phyloP scores from a whole-genome alignment of 2,888 invertebrate species.

The Pristionchus japonicus region DNA sequence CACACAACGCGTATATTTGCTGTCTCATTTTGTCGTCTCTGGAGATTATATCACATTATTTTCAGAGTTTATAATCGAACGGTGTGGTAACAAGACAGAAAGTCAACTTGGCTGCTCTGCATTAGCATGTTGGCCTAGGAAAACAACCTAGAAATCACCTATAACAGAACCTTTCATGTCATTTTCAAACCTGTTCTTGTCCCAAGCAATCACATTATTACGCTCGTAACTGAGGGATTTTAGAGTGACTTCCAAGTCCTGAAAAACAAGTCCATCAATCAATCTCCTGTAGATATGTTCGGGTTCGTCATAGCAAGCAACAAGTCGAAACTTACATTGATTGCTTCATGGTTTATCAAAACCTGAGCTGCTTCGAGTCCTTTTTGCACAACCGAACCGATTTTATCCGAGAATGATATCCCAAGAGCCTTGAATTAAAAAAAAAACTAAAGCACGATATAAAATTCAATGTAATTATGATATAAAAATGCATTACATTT shows the following conservation, averaged over 20 bases:
- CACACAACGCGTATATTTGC: background rate
- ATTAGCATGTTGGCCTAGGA: too few relatives aligned
- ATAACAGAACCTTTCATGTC: too few relatives aligned
- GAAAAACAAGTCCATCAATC: background rate
- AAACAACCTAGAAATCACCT: too few relatives aligned
- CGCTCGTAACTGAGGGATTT: background rate
- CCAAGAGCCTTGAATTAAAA: background rate
- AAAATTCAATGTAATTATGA: too few relatives aligned
- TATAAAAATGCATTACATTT: too few relatives aligned
- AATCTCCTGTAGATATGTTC: too few relatives aligned
- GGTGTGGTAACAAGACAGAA: too few relatives aligned
- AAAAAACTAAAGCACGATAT: too few relatives aligned
- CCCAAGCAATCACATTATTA: background rate
- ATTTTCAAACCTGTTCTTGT: background rate
- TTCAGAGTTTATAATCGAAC: too few relatives aligned
- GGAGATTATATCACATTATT: too few relatives aligned
- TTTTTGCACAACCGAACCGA: background rate
- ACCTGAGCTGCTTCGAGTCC: background rate
- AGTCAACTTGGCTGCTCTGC: too few relatives aligned
- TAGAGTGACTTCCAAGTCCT: background rate
- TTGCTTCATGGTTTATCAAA: background rate
- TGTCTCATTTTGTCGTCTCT: background rate
- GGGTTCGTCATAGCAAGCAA: too few relatives aligned
- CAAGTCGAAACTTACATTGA: background rate
- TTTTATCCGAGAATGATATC: background rate